Evolutionary conservation across 2,888 invertebrate species (phyloP), one percentile per base, ranked within the genome.

Genomic region (Platypus cylindrus): DNA sequence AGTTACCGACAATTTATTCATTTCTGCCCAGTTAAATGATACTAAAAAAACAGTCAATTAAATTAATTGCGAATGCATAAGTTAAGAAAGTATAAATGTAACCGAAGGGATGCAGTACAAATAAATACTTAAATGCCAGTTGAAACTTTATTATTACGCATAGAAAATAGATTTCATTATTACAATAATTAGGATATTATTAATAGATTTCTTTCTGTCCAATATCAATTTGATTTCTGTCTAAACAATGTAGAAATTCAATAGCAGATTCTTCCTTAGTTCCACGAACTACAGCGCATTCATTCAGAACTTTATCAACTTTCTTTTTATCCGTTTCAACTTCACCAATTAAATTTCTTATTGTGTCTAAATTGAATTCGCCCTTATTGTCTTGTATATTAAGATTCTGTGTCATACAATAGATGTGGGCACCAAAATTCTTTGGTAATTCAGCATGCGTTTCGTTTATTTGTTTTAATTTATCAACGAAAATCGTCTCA

Each of bases 261-360:
- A 27, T 28, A 15, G 41, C 41, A 11, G 38, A 37, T 15, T 31
- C 38, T 9, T 26, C 32, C 4, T 33, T 32, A n/a, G 27, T 36
- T 7, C 30, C 33, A 29, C 38, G 38, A 9, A 32, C 14, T 9
- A 37, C 31, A 9, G 33, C 37, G 18, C 44, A 44, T 14, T 37
- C 36, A 11, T 22, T 27, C 3, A 44, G 20, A 11, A 44, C 7
- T 7, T 29, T 15, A 5, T 38, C 32, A 13, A 39, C 36, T 34
- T 38, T 39, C 9, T 23, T 28, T 5, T n/a, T 14, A 14, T 27
- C 27, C 3, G 8, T 13, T 9, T 15, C 27, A 14, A 27, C 27
- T 27, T 27, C 14, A 3, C 27, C 14, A 14, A 27, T 27, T 3
- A 27, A 16, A 5, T 9, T 14, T 5, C 14, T 9, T 3, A 16